These are phyloP conservation scores for Amphiprion ocellaris DNA, from an alignment of 2,113 vertebrate species.

Conservation along the genomic window DNA sequence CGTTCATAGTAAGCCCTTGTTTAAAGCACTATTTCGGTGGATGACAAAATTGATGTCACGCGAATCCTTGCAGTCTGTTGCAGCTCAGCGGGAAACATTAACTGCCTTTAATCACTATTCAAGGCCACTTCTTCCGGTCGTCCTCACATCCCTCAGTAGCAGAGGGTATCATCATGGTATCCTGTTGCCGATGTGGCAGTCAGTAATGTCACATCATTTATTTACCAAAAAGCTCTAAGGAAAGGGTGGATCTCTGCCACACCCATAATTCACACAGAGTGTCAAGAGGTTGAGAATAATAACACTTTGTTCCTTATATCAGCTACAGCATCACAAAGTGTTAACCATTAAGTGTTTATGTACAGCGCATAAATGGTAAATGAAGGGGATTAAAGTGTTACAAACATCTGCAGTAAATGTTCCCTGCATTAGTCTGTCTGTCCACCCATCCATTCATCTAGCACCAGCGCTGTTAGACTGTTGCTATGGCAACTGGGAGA, in stretches of 20 bases:
- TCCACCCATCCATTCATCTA: slow-evolving; percentile 52
- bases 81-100: too few relatives aligned
- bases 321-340: not conserved
- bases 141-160: not conserved
- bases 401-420: slow-evolving; percentile 34
- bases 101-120: too few relatives aligned
- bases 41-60: too few relatives aligned
- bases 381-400: slow-evolving; percentile 3
- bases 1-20: too few relatives aligned
- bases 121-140: not conserved
- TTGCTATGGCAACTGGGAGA: slow-evolving; percentile 79
- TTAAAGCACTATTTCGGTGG: too few relatives aligned
- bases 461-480: slow-evolving; percentile 65
- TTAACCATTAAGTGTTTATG: slow-evolving; percentile 1
- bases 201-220: not conserved
- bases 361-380: slow-evolving; percentile 11
- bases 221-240: not conserved
- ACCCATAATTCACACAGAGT: not conserved
- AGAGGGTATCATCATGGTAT: not conserved
- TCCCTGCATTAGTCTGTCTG: slow-evolving; percentile 17
- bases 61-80: too few relatives aligned
- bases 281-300: not conserved
- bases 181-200: slow-evolving; percentile 13
- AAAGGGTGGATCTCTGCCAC: slow-evolving; percentile 5
- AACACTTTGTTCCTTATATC: not conserved